A percentile compares a stretch with the other conserved stretches of the same genome.
Conservation (phyloP, 2,113 vertebrate genomes). For the Nesoenas mayeri region DNA sequence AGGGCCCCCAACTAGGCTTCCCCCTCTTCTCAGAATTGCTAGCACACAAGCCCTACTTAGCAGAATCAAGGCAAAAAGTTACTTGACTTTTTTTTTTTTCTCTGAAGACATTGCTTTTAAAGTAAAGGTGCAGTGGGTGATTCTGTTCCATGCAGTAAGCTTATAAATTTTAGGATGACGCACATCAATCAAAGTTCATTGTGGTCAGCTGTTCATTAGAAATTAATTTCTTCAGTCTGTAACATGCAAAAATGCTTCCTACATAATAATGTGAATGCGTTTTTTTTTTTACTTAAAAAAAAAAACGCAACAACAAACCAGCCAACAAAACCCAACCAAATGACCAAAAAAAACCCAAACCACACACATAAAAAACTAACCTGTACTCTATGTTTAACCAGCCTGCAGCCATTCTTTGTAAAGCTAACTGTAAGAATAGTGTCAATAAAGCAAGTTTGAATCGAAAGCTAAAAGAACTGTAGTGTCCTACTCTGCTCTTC, state of each 20-base stretch:
- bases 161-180: neutral
- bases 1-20: neutral
- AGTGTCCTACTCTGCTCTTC: neutral
- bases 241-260: neutral
- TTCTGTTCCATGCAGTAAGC: neutral
- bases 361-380: too few species aligned
- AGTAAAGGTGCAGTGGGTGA: neutral
- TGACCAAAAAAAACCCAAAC: too few species aligned
- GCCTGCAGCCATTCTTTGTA: neutral
- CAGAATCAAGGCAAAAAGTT: neutral
- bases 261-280: fast-evolving
- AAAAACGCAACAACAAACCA: too few species aligned
- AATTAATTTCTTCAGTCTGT: neutral
- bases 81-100: neutral
- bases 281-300: too few species aligned
- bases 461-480: neutral
- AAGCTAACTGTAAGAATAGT: neutral
- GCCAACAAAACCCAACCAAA: neutral
- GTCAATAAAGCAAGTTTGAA: neutral
- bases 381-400: neutral
- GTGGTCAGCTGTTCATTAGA: neutral
- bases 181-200: neutral
- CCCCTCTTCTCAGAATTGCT: neutral
- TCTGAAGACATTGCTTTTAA: neutral
- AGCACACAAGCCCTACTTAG: neutral